A percentile compares a stretch with the other conserved stretches of the same genome.
phyloP scores from a whole-genome alignment of 2,888 invertebrate species.

The Cephus rjabovi region DNA sequence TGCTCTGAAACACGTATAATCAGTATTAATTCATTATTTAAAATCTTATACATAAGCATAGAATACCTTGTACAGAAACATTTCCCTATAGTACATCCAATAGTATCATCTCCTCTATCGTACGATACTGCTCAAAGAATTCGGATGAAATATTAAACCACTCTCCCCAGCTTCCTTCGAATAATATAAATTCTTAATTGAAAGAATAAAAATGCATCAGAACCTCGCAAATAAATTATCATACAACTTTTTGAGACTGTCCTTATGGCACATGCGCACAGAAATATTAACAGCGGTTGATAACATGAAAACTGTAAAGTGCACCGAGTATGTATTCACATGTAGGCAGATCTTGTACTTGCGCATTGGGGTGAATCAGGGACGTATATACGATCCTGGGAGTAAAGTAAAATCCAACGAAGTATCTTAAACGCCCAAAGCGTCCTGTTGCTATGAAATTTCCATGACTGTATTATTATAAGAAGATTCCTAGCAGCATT shows the following conservation, averaged over 20 bases:
- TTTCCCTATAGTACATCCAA: no score
- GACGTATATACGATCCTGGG: conserved; percentile 7
- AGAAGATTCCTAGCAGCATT: background rate
- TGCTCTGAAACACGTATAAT: background rate
- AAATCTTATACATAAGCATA: background rate
- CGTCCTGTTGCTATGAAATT: background rate
- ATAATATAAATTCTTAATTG: background rate
- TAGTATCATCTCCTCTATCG: no score
- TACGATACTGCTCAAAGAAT: no score
- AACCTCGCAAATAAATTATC: background rate
- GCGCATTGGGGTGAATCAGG: conserved; percentile 13
- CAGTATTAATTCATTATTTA: background rate
- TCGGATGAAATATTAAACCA: no score
- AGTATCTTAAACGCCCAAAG: background rate
- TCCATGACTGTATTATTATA: background rate
- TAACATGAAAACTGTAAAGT: background rate
- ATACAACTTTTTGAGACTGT: background rate
- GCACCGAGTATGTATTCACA: background rate
- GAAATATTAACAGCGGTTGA: background rate
- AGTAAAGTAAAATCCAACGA: background rate
- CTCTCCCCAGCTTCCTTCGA: no score
- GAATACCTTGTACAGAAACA: no score
- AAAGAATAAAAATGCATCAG: background rate
- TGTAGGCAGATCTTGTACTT: conserved; percentile 3
- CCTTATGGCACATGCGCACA: background rate